Percentiles rank a stretch among this genome's conserved stretches.
Evolutionary conservation across 1,140 invertebrate species (phyloP).

Genomic region (Drosophila sucinea): DNA sequence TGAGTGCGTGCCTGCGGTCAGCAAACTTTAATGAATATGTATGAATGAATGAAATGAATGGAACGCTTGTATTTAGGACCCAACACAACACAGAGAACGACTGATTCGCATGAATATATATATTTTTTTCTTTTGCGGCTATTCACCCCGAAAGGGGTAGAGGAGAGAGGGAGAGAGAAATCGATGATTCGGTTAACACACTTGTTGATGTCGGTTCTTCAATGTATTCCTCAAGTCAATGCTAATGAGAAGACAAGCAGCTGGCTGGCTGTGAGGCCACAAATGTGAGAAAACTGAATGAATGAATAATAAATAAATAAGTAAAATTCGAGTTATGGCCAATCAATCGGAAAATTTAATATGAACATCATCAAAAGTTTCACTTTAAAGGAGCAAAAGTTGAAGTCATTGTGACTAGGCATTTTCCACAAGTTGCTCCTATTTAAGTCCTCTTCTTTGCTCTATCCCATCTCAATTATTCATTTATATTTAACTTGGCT

Average conservation of each 20-base stretch:
- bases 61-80: constrained; percentile 60
- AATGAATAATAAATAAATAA: constrained; percentile 3
- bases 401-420: too few relatives aligned
- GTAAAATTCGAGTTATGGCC: background rate
- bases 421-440: background rate
- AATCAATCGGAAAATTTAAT: background rate
- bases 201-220: constrained; percentile 7
- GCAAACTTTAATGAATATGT: constrained; percentile 82
- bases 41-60: constrained; percentile 62
- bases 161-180: constrained; percentile 15
- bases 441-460: background rate
- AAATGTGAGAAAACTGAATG: constrained; percentile 2
- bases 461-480: background rate
- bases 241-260: constrained; percentile 8
- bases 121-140: constrained; percentile 23
- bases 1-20: constrained; percentile 67
- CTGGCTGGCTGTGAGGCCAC: background rate
- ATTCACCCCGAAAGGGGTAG: background rate
- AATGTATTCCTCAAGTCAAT: background rate
- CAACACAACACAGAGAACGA: background rate
- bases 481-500: constrained; percentile 40
- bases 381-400: background rate
- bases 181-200: constrained; percentile 31
- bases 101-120: constrained; percentile 35
- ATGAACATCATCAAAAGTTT: background rate